Base-by-base conservation (phyloP, 2,113 vertebrate genomes). In the Leptodactylus fuscus region DNA sequence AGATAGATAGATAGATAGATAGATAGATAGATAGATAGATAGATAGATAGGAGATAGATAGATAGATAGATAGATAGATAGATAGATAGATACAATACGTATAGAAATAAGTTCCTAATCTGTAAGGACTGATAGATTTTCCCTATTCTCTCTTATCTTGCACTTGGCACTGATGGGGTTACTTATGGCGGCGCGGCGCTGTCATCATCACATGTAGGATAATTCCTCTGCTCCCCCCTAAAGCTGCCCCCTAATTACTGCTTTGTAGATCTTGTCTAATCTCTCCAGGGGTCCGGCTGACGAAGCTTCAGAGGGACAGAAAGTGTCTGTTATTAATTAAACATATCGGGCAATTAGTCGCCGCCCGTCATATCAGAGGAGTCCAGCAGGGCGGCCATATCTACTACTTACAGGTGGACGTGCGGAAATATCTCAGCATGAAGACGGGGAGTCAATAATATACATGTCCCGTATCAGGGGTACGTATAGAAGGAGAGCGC, bases 311-410 rank as follows among this genome's bases (percentile, higher is more conserved):
- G 70, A 84, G 71, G 82, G 71, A 83, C 82, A 76, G 34, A 83
- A 67, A 48, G 60, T 51, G 83, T 46, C 41, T 49, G 73, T 78
- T 78, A 85, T 85, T 85, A 85, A 85, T 85, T 85, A 85, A 85
- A 85, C 83, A 85, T 77, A 78, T 78, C 55, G 48, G 58, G 83
- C 74, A 85, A 85, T 85, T 85, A 85, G 83, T n/a, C 32, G 46
- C 58, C 49, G 53, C 74, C 48, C 82, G 76, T 84, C 82, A 69
- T 78, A 67, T 44, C n/a, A 78, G 65, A 85, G 67, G 67, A 85
- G 74, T 60, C 74, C 55, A 53, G 73, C 34, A 3, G 73, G 10
- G 55, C 20, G 51, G 36, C 18, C 58, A 27, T 36, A 34, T 20
- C 34, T 3, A 48, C 34, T 16, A 9, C 24, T 32, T 44, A 48